These are phyloP conservation scores for Pseudorasbora parva DNA, from an alignment of 2,113 vertebrate species.

Conservation along the genomic window DNA sequence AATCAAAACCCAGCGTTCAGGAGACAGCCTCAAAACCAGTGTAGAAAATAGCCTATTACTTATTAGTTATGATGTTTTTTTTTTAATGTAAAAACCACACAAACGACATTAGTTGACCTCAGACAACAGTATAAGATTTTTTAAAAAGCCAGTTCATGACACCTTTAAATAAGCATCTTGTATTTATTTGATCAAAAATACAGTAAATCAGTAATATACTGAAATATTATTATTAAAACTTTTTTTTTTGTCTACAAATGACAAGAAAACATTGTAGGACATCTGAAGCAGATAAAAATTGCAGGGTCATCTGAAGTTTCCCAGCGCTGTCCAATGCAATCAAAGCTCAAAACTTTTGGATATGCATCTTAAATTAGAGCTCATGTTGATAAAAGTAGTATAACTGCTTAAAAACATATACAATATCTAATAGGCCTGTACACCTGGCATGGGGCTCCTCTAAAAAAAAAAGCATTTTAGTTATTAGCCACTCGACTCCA, in stretches of 20 bases:
- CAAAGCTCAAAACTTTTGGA: not conserved
- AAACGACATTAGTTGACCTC: too few relatives aligned
- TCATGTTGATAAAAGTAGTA: not conserved
- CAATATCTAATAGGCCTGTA: not conserved
- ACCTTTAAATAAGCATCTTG: not conserved
- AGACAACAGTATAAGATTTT: too few relatives aligned
- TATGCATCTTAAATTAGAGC: not conserved
- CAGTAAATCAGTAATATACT: not conserved
- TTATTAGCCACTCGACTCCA: slow-evolving; percentile 57
- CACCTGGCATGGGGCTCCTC: slow-evolving; percentile 14
- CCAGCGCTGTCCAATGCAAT: not conserved
- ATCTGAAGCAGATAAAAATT: not conserved
- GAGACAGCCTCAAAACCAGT: too few relatives aligned
- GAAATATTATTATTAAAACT: not conserved
- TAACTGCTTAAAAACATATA: not conserved
- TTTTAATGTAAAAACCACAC: too few relatives aligned
- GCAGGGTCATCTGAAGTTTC: not conserved
- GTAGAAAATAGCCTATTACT: too few relatives aligned
- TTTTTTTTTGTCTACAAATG: not conserved
- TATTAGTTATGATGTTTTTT: too few relatives aligned
- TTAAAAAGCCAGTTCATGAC: too few relatives aligned
- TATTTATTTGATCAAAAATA: not conserved
- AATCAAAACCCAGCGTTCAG: too few relatives aligned
- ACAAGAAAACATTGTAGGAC: not conserved
- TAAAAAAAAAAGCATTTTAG: slow-evolving; percentile 15